Base-by-base conservation (phyloP, 2,797 vertebrate species). In the Cuculus canorus region DNA sequence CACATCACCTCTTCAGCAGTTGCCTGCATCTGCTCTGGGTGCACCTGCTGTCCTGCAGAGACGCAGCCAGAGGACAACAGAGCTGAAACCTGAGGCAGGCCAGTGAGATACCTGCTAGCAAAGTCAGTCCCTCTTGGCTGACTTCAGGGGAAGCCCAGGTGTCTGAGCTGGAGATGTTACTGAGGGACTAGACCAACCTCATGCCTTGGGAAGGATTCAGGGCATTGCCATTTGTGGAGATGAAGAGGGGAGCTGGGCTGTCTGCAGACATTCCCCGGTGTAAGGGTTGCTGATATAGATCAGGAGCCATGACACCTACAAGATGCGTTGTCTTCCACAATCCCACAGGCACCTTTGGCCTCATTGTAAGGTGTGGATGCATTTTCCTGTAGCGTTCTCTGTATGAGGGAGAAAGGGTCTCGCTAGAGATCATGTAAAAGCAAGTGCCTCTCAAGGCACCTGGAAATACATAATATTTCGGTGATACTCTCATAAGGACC, bases 301-400 rank as follows among this genome's bases (percentile, higher is more conserved):
- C 90, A 84, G 95, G 56, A 94, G 66, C 66, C 32, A 7, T 50
- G 82, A 33, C 80, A 86, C 71, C 63, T 88, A 18, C 77, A 66
- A 30, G 17, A 18, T 22, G 50, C 1, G 8, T 14, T 63, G 54
- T 59, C 80, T 56, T 68, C 84, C 22, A 7, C 39, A 65, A 69
- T 23, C 79, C 59, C 84, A 61, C 84, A 78, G 11, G 37, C 35
- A 87, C 56, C 83, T 88, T 81, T 72, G 70, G 70, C 90, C 63
- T 64, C 25, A 1, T 23, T 86, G 77, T 37, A 33, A 84, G 63
- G 23, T 0, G 1, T 28, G 54, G 81, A 5, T 77, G 30, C 17
- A 6, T 61, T 82, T 84, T 60, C 35, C 60, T 79, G 47, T 45
- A 75, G 48, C 72, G 7, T 28, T 84, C 39, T 82, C 54, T 22